These are phyloP conservation scores for Dinocampus coccinellae DNA, from an alignment of 2,888 invertebrate species.

Conservation along the genomic window DNA sequence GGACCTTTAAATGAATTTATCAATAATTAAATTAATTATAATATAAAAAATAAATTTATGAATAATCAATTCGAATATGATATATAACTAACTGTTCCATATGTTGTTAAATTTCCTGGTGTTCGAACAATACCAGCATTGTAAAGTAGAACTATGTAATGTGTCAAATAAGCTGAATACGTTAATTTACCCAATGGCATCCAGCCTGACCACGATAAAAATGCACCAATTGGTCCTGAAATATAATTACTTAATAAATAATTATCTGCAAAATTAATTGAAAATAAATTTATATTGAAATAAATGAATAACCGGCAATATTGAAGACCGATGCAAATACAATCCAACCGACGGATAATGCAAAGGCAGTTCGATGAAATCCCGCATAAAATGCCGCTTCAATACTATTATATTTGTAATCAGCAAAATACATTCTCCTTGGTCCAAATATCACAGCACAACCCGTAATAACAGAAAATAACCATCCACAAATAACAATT, in stretches of 20 bases:
- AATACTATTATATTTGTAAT: slow-evolving; percentile 51
- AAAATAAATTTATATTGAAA: background rate
- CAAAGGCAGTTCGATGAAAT: slow-evolving; percentile 60
- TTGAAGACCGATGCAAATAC: slow-evolving; percentile 75
- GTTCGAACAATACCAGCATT: slow-evolving; percentile 54
- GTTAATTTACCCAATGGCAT: slow-evolving; percentile 61
- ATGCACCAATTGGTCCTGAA: slow-evolving; percentile 55
- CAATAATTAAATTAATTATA: background rate
- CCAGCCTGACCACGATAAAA: slow-evolving; percentile 61
- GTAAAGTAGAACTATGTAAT: slow-evolving; percentile 59
- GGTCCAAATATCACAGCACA: slow-evolving; percentile 53
- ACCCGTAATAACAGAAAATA: slow-evolving; percentile 44
- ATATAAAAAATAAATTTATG: background rate
- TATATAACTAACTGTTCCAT: slow-evolving; percentile 46
- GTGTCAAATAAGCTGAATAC: slow-evolving; percentile 64
- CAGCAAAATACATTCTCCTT: slow-evolving; percentile 55
- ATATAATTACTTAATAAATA: slow-evolving; percentile 5
- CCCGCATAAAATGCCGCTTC: slow-evolving; percentile 64
- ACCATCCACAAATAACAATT: slow-evolving; percentile 55
- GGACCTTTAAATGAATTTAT: slow-evolving; percentile 44
- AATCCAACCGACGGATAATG: slow-evolving; percentile 61
- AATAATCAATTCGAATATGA: background rate
- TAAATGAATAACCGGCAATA: slow-evolving; percentile 72
- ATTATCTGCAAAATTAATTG: background rate
- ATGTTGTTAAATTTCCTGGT: slow-evolving; percentile 47